Percentiles rank a stretch among this genome's conserved stretches.
Conservation (phyloP, 1,140 invertebrate species). For the Zaprionus nigranus region DNA sequence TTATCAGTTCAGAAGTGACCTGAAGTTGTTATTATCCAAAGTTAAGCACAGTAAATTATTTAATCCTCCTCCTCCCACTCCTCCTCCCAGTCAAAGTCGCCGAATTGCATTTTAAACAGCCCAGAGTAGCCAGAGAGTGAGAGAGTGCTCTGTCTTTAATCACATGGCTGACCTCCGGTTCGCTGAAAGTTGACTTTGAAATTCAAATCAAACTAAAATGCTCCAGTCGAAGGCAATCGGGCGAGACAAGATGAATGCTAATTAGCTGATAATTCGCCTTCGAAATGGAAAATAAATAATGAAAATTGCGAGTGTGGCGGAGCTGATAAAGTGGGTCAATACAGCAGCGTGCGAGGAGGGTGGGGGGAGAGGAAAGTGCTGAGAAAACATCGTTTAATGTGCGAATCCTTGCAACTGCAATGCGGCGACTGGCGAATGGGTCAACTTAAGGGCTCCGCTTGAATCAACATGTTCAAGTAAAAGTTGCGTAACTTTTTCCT, state of each 20-base stretch:
- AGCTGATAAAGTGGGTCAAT: neutral
- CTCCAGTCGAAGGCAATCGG: slow-evolving; percentile 3
- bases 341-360: neutral
- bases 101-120: neutral
- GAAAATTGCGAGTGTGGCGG: neutral
- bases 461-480: slow-evolving; percentile 1
- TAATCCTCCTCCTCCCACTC: neutral
- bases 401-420: slow-evolving; percentile 4
- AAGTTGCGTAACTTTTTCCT: slow-evolving; percentile 4
- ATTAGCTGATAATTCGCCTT: slow-evolving; percentile 1
- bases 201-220: neutral
- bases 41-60: neutral
- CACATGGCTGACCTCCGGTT: neutral
- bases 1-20: neutral
- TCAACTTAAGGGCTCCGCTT: neutral
- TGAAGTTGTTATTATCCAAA: neutral
- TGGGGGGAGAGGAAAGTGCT: too few species aligned
- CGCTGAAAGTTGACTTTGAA: neutral
- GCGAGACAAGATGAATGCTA: slow-evolving; percentile 2
- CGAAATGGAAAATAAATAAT: slow-evolving; percentile 1
- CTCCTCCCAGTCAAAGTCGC: neutral
- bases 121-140: neutral
- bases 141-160: neutral
- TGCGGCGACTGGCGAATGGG: neutral
- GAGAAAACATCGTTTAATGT: too few species aligned